Percentiles rank a stretch among this genome's conserved stretches.
Evolutionary conservation across 2,888 invertebrate species (phyloP).

Genomic region (Leptinotarsa tumamoca): DNA sequence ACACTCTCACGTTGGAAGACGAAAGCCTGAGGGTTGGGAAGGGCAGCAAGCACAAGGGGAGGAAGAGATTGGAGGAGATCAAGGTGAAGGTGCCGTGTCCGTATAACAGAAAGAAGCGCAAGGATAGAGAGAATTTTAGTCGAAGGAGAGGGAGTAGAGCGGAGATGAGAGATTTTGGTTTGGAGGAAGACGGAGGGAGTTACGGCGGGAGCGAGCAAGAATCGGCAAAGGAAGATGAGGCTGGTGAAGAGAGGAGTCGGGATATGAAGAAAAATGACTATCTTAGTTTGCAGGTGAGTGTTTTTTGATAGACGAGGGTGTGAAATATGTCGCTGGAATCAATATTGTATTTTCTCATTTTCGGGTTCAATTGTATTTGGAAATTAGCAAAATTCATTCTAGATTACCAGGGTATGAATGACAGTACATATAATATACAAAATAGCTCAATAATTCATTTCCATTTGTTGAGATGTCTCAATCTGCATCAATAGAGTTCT

Average conservation of each 20-base stretch:
- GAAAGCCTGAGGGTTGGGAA: conserved; percentile 33
- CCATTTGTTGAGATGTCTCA: too few species aligned
- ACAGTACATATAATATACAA: too few species aligned
- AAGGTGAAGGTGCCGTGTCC: conserved; percentile 54
- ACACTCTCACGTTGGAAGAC: conserved; percentile 64
- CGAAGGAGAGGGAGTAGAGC: conserved; percentile 29
- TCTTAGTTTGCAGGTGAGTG: conserved; percentile 51
- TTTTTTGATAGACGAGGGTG: conserved; percentile 28
- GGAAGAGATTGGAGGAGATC: conserved; percentile 53
- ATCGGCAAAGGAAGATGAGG: neutral
- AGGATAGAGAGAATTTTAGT: conserved; percentile 45
- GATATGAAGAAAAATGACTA: conserved; percentile 28
- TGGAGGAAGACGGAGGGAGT: conserved; percentile 16
- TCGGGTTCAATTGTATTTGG: too few species aligned
- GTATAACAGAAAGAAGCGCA: conserved; percentile 45
- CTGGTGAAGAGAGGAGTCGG: conserved; percentile 13
- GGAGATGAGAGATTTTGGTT: conserved; percentile 23
- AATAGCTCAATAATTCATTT: too few species aligned
- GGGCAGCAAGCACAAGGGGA: conserved; percentile 40
- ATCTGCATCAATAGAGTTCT: too few species aligned
- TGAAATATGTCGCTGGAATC: too few species aligned
- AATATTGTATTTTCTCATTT: too few species aligned
- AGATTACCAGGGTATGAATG: too few species aligned
- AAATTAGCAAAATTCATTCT: too few species aligned
- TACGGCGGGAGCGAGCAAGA: neutral